A percentile compares a stretch with the other conserved stretches of the same genome.
Evolutionary conservation across 2,797 vertebrate species (phyloP).

Genomic region (Typhlichthys subterraneus): DNA sequence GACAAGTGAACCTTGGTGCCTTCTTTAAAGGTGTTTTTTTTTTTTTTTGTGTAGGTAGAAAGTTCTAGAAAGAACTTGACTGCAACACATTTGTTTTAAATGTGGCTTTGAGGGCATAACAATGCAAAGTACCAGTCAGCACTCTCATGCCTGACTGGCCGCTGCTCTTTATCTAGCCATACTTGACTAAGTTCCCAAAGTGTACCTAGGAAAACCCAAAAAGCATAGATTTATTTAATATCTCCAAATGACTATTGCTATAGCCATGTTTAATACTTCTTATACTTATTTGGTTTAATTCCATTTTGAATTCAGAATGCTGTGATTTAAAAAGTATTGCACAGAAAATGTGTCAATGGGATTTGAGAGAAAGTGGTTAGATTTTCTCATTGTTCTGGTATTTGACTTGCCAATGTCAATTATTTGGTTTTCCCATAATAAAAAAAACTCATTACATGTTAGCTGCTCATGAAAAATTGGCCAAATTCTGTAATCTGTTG

Average conservation of each 20-base stretch:
- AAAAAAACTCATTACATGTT: slow-evolving; percentile 29
- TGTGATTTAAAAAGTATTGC: slow-evolving; percentile 12
- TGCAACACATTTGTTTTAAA: slow-evolving; percentile 20
- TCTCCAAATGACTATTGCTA: slow-evolving; percentile 22
- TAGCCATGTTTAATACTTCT: slow-evolving; percentile 23
- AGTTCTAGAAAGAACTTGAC: slow-evolving; percentile 25
- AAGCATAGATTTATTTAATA: slow-evolving; percentile 43
- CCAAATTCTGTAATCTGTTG: slow-evolving; percentile 23
- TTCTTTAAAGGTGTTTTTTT: slow-evolving; percentile 30
- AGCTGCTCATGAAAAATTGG: slow-evolving; percentile 32
- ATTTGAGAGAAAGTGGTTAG: slow-evolving; percentile 18
- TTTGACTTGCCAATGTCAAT: slow-evolving; percentile 21
- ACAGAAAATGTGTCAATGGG: slow-evolving; percentile 17
- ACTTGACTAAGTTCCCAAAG: slow-evolving; percentile 32
- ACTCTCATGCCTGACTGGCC: slow-evolving; percentile 13
- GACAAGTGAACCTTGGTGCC: slow-evolving; percentile 57
- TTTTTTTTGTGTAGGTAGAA: slow-evolving; percentile 14
- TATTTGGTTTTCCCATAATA: slow-evolving; percentile 20
- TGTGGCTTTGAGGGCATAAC: slow-evolving; percentile 34
- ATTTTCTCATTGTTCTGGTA: slow-evolving; percentile 8
- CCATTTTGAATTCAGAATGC: slow-evolving; percentile 7
- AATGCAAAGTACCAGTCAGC: slow-evolving; percentile 8
- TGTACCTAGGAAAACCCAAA: slow-evolving; percentile 64
- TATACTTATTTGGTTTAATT: slow-evolving; percentile 25
- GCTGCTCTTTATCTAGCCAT: slow-evolving; percentile 24